Base-by-base conservation (phyloP, 2,888 invertebrate genomes). In the Himalopsyche kuldschensis region DNA sequence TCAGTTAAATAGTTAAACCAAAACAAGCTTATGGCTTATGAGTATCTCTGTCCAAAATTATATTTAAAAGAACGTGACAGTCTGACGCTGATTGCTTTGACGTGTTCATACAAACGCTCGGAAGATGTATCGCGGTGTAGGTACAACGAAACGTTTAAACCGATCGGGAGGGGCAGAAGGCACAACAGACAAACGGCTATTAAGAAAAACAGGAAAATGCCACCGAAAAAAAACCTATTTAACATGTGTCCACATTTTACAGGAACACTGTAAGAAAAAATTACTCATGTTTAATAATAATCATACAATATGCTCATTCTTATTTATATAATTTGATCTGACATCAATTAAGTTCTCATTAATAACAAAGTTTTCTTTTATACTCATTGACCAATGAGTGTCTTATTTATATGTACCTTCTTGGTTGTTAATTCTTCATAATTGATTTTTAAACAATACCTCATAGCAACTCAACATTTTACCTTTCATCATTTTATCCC, bases 131-230 rank as follows among this genome's bases (percentile, higher is more conserved):
- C 55, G 55, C 10, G 55, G 55, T 20, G 55, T 55, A 24, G 55
- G 55, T n/a, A 55, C 55, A 24, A 24, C 20, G 20, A 55, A 55
- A 10, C 55, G 20, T 55, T 55, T 55, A 55, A 55, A 55, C 55
- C 55, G 55, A 55, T 55, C 55, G 10, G 55, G 55, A 55, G 55
- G 55, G 55, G 55, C 55, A 55, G 24, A 55, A n/a, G 55, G 24
- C 55, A 55, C 55, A 55, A 55, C 55, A 63, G 80, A 80, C 55
- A 27, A 24, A 76, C 31, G 69, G 48, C 82, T 82, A 82, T 82
- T 82, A 82, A 82, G 82, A 32, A 82, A 81, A 82, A 82, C 78
- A 41, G 77, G 82, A 82, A 82, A 82, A 82, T 82, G 78, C 63
- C 47, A 48, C 82, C 69, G 78, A 82, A 82, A 78, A 41, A 78